Evolutionary conservation across 2,113 vertebrate species (phyloP).

Genomic region (Monopterus albus): DNA sequence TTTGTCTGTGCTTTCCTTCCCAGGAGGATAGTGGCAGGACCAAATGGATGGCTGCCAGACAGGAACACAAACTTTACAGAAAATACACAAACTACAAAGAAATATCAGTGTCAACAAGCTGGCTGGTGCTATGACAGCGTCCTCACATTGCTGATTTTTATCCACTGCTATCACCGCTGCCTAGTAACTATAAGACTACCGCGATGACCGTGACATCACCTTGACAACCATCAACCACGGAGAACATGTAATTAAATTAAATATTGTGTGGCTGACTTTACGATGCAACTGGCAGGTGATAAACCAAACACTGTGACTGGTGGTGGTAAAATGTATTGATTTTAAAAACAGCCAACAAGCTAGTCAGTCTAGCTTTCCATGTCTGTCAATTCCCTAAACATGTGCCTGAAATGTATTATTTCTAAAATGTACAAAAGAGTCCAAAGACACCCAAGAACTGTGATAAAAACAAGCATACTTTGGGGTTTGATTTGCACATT

Average conservation of each 20-base stretch:
- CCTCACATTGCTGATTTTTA: not conserved
- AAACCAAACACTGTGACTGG: conserved; percentile 1
- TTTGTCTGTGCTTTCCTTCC: conserved; percentile 35
- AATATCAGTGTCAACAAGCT: conserved; percentile 51
- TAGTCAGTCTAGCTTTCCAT: not conserved
- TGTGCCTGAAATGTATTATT: not conserved
- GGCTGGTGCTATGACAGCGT: conserved; percentile 62
- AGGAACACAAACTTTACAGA: conserved; percentile 40
- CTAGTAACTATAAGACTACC: conserved; percentile 1
- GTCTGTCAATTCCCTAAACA: not conserved
- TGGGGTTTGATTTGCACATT: not conserved
- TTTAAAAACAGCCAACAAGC: no score
- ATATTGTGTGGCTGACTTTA: not conserved
- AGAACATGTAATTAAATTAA: conserved; percentile 3
- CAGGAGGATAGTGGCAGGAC: not conserved
- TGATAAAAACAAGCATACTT: not conserved
- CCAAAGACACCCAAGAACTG: conserved; percentile 13
- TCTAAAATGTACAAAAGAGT: not conserved
- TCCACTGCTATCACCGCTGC: conserved; percentile 7
- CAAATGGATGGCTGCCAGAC: conserved; percentile 10
- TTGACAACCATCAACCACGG: conserved; percentile 16
- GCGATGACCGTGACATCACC: not conserved
- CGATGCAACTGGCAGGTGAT: not conserved
- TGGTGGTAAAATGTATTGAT: conserved; percentile 13
- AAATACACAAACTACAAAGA: conserved; percentile 44